Conservation (phyloP, 2,113 vertebrate species). For the pig (Sus scrofa) region DNA sequence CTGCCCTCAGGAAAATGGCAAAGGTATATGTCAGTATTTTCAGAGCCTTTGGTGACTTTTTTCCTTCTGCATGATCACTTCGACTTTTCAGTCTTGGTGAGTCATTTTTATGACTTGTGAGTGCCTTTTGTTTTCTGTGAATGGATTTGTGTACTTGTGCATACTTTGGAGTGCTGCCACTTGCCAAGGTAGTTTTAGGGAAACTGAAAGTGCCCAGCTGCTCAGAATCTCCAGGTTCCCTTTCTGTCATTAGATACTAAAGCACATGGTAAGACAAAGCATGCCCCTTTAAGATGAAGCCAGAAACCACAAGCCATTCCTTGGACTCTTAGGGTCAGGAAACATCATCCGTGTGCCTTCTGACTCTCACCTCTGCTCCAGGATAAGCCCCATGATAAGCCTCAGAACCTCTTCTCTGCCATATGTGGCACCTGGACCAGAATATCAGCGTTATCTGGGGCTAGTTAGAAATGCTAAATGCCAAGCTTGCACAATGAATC, state of each 20-base stretch:
- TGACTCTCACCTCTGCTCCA: neutral
- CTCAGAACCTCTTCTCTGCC: neutral
- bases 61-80: neutral
- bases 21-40: neutral
- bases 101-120: neutral
- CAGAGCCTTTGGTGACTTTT: neutral
- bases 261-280: neutral
- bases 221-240: neutral
- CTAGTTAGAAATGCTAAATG: neutral
- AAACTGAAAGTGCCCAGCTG: neutral
- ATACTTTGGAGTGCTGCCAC: neutral
- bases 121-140: neutral
- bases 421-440: neutral
- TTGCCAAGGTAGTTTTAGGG: neutral
- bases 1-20: neutral
- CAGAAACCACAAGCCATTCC: neutral
- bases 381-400: neutral
- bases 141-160: neutral
- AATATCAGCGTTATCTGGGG: neutral
- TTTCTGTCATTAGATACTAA: neutral
- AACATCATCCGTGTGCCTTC: neutral
- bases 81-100: neutral
- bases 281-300: neutral
- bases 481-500: too few species aligned
- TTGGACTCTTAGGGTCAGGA: neutral